A percentile compares a stretch with the other conserved stretches of the same genome.
Evolutionary conservation across 2,888 invertebrate genomes (phyloP).

Genomic region (Epistrophe eligans): DNA sequence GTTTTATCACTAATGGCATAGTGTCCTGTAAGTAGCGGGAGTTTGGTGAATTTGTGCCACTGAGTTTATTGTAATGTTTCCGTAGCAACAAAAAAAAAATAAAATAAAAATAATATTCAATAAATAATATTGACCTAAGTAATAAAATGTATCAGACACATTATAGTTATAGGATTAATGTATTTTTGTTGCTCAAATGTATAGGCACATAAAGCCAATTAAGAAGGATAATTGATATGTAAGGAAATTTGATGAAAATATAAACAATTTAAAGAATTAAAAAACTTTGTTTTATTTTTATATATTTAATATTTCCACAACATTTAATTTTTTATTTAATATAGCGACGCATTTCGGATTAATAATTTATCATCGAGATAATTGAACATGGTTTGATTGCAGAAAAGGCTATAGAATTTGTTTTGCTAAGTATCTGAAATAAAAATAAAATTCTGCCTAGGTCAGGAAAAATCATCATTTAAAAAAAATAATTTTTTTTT

Average conservation of each 20-base stretch:
- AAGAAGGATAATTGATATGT: constrained; percentile 7
- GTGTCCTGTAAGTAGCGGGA: constrained; percentile 9
- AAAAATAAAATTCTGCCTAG: not conserved
- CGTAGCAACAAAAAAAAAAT: not conserved
- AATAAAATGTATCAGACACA: not conserved
- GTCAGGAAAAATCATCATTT: not conserved
- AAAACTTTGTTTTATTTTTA: too few relatives aligned
- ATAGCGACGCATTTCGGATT: too few relatives aligned
- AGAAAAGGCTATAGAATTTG: not conserved
- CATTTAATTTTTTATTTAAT: too few relatives aligned
- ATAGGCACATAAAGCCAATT: not conserved
- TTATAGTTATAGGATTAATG: not conserved
- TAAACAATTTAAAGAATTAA: too few relatives aligned
- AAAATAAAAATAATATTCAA: constrained; percentile 8
- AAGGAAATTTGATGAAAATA: too few relatives aligned
- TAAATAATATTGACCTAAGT: constrained; percentile 32
- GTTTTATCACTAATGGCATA: constrained; percentile 3
- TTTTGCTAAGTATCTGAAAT: not conserved
- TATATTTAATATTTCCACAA: too few relatives aligned
- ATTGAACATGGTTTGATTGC: too few relatives aligned
- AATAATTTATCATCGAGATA: too few relatives aligned
- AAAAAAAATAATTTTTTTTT: too few relatives aligned
- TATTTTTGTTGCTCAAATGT: not conserved
- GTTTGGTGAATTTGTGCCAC: not conserved
- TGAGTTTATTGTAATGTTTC: constrained; percentile 18